Conservation (phyloP, 2,113 vertebrate species). For the Campylomormyrus numenius region DNA sequence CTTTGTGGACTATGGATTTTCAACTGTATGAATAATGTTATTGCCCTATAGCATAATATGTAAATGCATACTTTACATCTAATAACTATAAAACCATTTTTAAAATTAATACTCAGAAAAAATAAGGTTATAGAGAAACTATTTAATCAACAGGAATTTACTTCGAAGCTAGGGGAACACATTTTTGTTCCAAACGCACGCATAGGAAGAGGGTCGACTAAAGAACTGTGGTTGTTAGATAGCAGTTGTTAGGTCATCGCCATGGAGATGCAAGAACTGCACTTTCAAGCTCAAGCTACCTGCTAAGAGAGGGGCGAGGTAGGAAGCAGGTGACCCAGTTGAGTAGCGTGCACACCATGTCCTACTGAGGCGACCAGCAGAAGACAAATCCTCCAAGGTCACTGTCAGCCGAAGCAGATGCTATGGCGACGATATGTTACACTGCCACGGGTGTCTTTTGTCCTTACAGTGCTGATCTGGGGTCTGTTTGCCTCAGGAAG, state of each 20-base stretch:
- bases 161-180: not conserved
- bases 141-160: not conserved
- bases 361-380: not conserved
- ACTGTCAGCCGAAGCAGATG: not conserved
- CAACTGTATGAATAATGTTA: not conserved
- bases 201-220: not conserved
- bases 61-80: not conserved
- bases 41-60: not conserved
- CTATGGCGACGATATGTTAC: not conserved
- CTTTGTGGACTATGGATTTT: not conserved
- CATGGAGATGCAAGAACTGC: not conserved
- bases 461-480: not conserved
- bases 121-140: not conserved
- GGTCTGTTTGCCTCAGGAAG: not conserved
- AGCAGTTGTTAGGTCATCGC: not conserved
- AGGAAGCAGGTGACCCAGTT: conserved; percentile 2
- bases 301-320: not conserved
- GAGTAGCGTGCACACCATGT: not conserved
- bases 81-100: not conserved
- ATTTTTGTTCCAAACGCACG: not conserved
- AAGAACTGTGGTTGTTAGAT: not conserved
- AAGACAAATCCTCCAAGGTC: not conserved
- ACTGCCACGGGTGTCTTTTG: not conserved
- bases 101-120: not conserved
- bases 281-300: not conserved